Base-by-base conservation (phyloP, 2,888 invertebrate genomes). In the Punctoribates punctum region DNA sequence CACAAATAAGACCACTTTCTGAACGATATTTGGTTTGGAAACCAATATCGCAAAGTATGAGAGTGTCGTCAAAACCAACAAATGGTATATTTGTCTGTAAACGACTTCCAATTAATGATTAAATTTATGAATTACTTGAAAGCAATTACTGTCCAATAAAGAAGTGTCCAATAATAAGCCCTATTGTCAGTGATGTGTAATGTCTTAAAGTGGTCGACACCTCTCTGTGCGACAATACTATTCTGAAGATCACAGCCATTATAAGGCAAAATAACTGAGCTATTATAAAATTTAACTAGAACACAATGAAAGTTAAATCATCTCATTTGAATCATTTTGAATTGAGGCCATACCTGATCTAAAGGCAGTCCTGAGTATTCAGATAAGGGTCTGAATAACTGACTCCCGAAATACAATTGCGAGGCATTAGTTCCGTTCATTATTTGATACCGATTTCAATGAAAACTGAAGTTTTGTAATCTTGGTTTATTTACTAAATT, bases 1-100 rank as follows among this genome's bases (percentile, higher is more conserved):
- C 77, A 91, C 89, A 25, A 90, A 87, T 82, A 96, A 87, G 75
- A 94, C 91, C 79, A 90, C 87, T 83, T 93, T 93, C 27, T 77
- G 77, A 13, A 75, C 60, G 34, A 79, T 77, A 74, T 79, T 76
- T 51, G 80, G 79, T 51, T 74, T 79, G 25, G 77, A 78, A 65
- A 75, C 76, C 57, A 77, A 77, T 76, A 79, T 79, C 23, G 79
- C 78, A 11, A 79, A 75, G 67, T 78, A 79, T 60, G 77, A 76
- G 29, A 80, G 70, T n/a, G 78, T 78, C 25, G 77, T 73, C 60
- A 79, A 77, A 11, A 79, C 73, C 27, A 79, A 67, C 23, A 79
- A 51, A 65, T 80, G 78, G 38, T 77, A 78, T 42, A 79, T 80
- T 70, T 79, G 79, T 48, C 72, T 65, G 27, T 6, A 20, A 54